These are phyloP conservation scores for Autographa pulchrina DNA, from an alignment of 2,888 invertebrate species.

Conservation along the genomic window DNA sequence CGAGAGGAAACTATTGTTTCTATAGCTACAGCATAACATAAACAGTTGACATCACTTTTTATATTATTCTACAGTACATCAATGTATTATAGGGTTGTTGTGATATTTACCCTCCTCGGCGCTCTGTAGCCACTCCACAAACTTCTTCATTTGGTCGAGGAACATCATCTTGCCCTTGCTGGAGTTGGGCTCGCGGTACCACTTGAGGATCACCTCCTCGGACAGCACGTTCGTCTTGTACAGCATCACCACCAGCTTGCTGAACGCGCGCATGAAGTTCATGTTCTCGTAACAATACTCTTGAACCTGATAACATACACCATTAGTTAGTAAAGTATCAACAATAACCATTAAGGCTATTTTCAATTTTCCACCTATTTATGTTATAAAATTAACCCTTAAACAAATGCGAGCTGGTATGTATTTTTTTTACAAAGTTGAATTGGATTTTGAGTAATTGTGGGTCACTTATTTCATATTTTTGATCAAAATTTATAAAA, in stretches of 20 bases:
- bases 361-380: background rate
- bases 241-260: slow-evolving; percentile 98
- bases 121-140: slow-evolving; percentile 98
- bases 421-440: no score
- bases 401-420: no score
- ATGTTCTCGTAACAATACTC: slow-evolving; percentile 99
- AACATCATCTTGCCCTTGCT: slow-evolving; percentile 98
- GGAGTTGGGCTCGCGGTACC: slow-evolving; percentile 98
- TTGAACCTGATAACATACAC: slow-evolving; percentile 91
- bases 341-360: background rate
- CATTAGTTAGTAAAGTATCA: background rate
- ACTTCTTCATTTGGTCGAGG: slow-evolving; percentile 99
- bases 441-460: no score
- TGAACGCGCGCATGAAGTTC: slow-evolving; percentile 99
- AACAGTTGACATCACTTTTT: no score
- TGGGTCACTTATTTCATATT: no score
- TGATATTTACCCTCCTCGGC: slow-evolving; percentile 94
- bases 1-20: no score
- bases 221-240: slow-evolving; percentile 99
- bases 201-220: slow-evolving; percentile 98
- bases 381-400: no score
- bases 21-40: no score
- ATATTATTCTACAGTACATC: no score
- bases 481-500: no score
- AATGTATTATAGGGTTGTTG: background rate